Base-by-base conservation (phyloP, 2,113 vertebrate species). In the Elgaria multicarinata region DNA sequence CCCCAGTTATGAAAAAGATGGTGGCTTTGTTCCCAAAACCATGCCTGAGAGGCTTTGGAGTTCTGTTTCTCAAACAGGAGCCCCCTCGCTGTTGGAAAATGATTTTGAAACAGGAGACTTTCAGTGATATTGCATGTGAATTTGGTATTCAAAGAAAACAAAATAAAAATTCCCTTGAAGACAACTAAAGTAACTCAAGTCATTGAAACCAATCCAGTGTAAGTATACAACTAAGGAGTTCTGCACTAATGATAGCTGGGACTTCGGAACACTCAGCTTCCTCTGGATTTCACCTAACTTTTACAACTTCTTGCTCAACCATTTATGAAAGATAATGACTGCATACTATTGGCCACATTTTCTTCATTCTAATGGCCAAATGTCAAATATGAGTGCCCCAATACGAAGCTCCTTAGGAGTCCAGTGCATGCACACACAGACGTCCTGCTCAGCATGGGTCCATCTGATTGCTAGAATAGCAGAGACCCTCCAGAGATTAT, bases 321-420 rank as follows among this genome's bases (percentile, higher is more conserved):
- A 46, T 50, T 87, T 46, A 31, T 55, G 33, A 50, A 87, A 16
- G 0, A 18, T 75, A 20, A 62, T 44, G 3, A n/a, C 75, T 58
- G 71, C 87, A 67, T 16, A 50, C 50, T 88, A 86, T 86, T 74
- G 62, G 36, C 4, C 58, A 67, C n/a, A n/a, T 26, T 88, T 90
- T 85, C 36, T 78, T 89, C 6, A 0, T 83, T 93, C 62, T 85
- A 72, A 64, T 58, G 83, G 89, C 39, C 33, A 39, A 18, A 26
- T 18, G 92, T 67, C 50, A 84, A 66, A 83, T 77, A 67, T 9
- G 24, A 84, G 10, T 39, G n/a, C 14, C 12, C 26, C 33, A 67
- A 2, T 53, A 14, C 26, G 39, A 26, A 89, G 16, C 26, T 89
- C 58, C 8, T 3, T 28, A 44, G 9, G 69, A 18, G 6, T 36